Evolutionary conservation across 2,113 vertebrate species (phyloP).

Genomic region (Dasyprocta punctata): DNA sequence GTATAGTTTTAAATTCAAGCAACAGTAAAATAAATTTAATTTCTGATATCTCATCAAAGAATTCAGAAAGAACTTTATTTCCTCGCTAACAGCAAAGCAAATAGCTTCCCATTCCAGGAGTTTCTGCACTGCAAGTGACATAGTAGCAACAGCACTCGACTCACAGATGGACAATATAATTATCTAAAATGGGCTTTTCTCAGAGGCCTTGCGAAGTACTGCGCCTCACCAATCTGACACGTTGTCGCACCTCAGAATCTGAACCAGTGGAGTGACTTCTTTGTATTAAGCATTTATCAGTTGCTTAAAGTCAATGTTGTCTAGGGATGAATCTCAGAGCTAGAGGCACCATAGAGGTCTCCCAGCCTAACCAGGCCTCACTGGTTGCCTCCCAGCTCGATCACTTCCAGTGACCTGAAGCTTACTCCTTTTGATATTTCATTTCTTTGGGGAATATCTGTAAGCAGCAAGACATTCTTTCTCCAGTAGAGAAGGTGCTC

Average conservation of each 20-base stretch:
- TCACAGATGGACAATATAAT: no score
- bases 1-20: neutral
- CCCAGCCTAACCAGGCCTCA: neutral
- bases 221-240: neutral
- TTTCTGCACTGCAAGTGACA: neutral
- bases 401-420: neutral
- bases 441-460: neutral
- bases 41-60: neutral
- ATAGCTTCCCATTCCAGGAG: neutral
- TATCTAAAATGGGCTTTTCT: neutral
- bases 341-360: neutral
- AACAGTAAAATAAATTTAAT: neutral
- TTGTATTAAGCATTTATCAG: neutral
- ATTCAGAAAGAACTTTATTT: neutral
- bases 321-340: neutral
- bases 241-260: neutral
- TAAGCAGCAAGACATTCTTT: neutral
- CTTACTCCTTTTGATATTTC: neutral
- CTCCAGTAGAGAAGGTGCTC: neutral
- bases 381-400: neutral
- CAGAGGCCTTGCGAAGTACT: neutral
- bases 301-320: neutral
- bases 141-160: neutral
- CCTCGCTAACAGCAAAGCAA: neutral
- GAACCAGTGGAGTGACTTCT: neutral